Base-by-base conservation (phyloP, 2,888 invertebrate species). In the Barypeithes pellucidus region DNA sequence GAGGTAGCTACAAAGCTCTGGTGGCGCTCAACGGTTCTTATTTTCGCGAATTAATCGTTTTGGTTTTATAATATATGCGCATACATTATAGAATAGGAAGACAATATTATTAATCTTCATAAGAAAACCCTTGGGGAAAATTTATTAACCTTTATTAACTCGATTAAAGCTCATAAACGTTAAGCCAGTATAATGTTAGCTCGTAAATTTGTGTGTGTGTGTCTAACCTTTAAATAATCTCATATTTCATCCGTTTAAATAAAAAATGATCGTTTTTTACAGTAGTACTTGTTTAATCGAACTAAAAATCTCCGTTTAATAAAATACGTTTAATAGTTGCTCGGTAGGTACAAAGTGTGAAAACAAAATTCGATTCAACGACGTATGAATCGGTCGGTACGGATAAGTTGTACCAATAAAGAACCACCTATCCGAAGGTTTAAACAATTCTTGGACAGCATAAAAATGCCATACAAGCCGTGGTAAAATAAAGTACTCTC, bases 371-470 rank as follows among this genome's bases (percentile, higher is more conserved):
- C 52, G 63, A 72, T 72, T 67, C 73, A 68, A 63, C 63, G 47
- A 73, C 47, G 68, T 65, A 73, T 66, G 70, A 73, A 73, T 73
- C 67, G 72, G 67, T 69, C 72, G 71, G 70, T 76, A 63, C 70
- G 59, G 70, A 76, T 73, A 73, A 70, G 73, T 75, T 75, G 75
- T 75, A 76, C 73, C 73, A 76, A 73, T 76, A 76, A 76, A 76
- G 71, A 59, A 73, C 71, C 73, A 70, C 75, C 69, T 73, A 70
- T 72, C 70, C 69, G 72, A 69, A 67, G 76, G 76, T 77, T 76
- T 76, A 76, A 78, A 77, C 76, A 78, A 77, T 77, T 76, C 71
- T 75, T 75, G 74, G 71, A 75, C 65, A 72, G 71, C 73, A 71
- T 62, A 76, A 75, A 78, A 78, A 78, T 67, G 66, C 69, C 62